These are phyloP conservation scores for Nemapogon koenigi DNA, from an alignment of 2,888 invertebrate genomes.

Conservation along the genomic window DNA sequence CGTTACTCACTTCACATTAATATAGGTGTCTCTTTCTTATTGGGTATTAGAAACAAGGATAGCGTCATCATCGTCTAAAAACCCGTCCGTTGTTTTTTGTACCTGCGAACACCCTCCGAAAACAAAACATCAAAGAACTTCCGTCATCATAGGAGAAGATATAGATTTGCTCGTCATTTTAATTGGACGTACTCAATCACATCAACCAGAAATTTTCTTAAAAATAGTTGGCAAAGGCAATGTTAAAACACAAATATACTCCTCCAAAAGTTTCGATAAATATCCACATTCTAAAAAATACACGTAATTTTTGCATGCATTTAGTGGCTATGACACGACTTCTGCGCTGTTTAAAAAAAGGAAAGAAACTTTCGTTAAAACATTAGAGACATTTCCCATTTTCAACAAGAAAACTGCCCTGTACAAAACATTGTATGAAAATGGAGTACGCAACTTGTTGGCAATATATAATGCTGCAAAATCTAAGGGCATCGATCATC, in stretches of 20 bases:
- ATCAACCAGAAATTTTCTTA: slow-evolving; percentile 20
- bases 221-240: slow-evolving; percentile 24
- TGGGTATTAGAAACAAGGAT: too few relatives aligned
- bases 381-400: slow-evolving; percentile 22
- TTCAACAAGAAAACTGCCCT: slow-evolving; percentile 26
- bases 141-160: slow-evolving; percentile 21
- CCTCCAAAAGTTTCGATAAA: slow-evolving; percentile 20
- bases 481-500: slow-evolving; percentile 19
- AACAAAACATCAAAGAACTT: too few relatives aligned
- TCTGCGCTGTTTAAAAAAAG: slow-evolving; percentile 17
- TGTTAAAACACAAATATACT: slow-evolving; percentile 22
- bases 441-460: slow-evolving; percentile 16
- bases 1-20: too few relatives aligned
- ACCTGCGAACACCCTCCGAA: too few relatives aligned
- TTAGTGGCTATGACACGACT: slow-evolving; percentile 14
- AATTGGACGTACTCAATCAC: slow-evolving; percentile 21
- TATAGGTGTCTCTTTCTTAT: too few relatives aligned
- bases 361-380: slow-evolving; percentile 19
- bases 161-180: slow-evolving; percentile 23
- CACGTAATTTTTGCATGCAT: slow-evolving; percentile 14
- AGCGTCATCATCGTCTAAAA: too few relatives aligned
- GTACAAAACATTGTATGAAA: slow-evolving; percentile 21
- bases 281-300: slow-evolving; percentile 16
- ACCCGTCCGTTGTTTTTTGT: too few relatives aligned
- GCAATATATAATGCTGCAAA: slow-evolving; percentile 25